Conservation (phyloP, 2,888 invertebrate species). For the Tuberolachnus salignus region DNA sequence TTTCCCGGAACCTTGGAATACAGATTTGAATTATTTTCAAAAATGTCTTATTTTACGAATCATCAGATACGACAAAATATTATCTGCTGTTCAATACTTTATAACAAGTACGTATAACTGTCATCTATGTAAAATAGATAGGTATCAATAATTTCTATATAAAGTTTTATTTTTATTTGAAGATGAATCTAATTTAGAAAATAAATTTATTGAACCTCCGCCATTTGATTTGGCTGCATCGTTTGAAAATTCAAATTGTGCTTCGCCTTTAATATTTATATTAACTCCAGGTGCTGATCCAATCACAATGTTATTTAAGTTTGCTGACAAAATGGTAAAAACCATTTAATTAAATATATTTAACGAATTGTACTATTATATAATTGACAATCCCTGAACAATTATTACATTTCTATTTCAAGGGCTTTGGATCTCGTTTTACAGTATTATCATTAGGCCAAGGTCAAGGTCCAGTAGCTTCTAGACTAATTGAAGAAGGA, state of each 20-base stretch:
- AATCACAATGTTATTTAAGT: slow-evolving; percentile 77
- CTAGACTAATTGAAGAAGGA: slow-evolving; percentile 72
- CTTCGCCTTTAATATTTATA: slow-evolving; percentile 80
- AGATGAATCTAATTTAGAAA: slow-evolving; percentile 49
- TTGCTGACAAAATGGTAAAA: slow-evolving; percentile 71
- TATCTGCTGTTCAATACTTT: slow-evolving; percentile 76
- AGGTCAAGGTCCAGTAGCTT: slow-evolving; percentile 65
- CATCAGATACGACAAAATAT: slow-evolving; percentile 86
- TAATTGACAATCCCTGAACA: background rate
- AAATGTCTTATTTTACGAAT: slow-evolving; percentile 74
- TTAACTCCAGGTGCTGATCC: slow-evolving; percentile 84
- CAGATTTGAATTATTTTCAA: slow-evolving; percentile 70
- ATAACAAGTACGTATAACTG: slow-evolving; percentile 68
- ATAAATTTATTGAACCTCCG: slow-evolving; percentile 65
- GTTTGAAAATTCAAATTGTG: slow-evolving; percentile 76
- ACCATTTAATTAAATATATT: slow-evolving; percentile 31
- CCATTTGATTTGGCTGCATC: slow-evolving; percentile 80
- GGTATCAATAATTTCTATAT: background rate
- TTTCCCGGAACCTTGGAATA: slow-evolving; percentile 73
- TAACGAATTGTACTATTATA: background rate
- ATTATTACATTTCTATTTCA: background rate
- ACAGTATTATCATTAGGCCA: slow-evolving; percentile 82
- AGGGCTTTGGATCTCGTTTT: slow-evolving; percentile 68
- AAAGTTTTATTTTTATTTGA: background rate
- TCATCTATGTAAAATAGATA: too few species aligned